These are phyloP conservation scores for Pocota personata DNA, from an alignment of 2,888 invertebrate species.

Conservation along the genomic window DNA sequence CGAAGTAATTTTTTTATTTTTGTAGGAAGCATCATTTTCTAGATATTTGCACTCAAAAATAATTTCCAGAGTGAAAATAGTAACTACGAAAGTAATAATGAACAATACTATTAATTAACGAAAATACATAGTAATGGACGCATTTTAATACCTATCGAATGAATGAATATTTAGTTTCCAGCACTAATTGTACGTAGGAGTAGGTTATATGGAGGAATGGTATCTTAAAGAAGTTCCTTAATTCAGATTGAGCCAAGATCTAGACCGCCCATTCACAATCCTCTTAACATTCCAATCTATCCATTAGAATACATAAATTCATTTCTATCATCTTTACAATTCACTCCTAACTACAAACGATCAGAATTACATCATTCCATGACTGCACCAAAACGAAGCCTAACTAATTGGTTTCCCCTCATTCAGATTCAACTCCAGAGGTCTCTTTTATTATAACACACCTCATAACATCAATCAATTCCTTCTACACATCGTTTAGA, in stretches of 20 bases:
- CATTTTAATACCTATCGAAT: too few species aligned
- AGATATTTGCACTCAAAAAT: too few species aligned
- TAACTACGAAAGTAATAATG: too few species aligned
- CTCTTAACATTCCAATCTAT: conserved; percentile 20
- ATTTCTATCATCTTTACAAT: not conserved
- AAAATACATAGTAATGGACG: too few species aligned
- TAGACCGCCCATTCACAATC: not conserved
- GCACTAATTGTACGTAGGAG: too few species aligned
- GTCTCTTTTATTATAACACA: conserved; percentile 6
- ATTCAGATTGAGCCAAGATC: not conserved
- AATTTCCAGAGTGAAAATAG: too few species aligned
- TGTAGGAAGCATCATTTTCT: too few species aligned
- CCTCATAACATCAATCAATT: conserved; percentile 54
- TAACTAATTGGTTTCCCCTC: conserved; percentile 46
- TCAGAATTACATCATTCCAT: conserved; percentile 20
- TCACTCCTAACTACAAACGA: not conserved
- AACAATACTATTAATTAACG: too few species aligned
- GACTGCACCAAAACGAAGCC: conserved; percentile 3
- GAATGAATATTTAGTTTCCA: too few species aligned
- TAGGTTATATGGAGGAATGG: too few species aligned
- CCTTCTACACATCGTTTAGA: conserved; percentile 11
- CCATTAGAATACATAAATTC: not conserved
- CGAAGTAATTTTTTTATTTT: too few species aligned
- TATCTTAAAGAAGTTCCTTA: too few species aligned
- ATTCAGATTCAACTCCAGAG: not conserved